These are phyloP conservation scores for Heterodera filipjevi DNA, from an alignment of 2,888 invertebrate species.

Conservation along the genomic window DNA sequence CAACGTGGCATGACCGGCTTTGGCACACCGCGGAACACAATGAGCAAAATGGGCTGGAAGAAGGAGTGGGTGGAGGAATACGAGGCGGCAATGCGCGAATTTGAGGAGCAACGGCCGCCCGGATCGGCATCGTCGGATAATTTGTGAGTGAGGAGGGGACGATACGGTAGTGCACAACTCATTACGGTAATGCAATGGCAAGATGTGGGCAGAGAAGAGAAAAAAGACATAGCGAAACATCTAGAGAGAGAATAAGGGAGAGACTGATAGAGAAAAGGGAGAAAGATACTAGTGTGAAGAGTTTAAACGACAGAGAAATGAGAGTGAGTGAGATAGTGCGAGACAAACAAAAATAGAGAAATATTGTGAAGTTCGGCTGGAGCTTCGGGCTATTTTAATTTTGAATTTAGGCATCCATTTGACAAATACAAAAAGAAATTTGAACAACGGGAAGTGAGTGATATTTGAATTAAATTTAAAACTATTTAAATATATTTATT, in stretches of 20 bases:
- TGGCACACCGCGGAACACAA: conserved; percentile 68
- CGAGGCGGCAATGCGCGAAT: conserved; percentile 62
- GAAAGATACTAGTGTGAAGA: too few species aligned
- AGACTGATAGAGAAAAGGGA: too few species aligned
- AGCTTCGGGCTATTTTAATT: conserved; percentile 6
- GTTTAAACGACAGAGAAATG: not conserved
- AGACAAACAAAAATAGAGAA: not conserved
- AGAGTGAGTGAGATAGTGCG: not conserved
- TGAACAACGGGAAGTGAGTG: conserved; percentile 56
- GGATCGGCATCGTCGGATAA: conserved; percentile 54
- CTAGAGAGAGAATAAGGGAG: too few species aligned
- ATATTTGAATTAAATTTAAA: not conserved
- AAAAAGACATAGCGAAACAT: too few species aligned
- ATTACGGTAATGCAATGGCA: too few species aligned
- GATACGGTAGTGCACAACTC: not conserved
- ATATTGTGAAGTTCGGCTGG: too few species aligned
- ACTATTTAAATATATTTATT: not conserved
- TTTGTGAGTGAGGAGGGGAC: not conserved
- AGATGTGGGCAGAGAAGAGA: too few species aligned
- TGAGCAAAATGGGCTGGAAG: conserved; percentile 61
- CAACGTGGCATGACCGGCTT: conserved; percentile 70
- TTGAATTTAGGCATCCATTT: conserved; percentile 53
- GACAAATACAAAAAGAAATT: conserved; percentile 63
- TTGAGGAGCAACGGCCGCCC: conserved; percentile 64
- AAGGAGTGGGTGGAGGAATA: conserved; percentile 66